Percentiles rank a stretch among this genome's conserved stretches.
These are phyloP conservation scores for Hyla sarda DNA, from an alignment of 2,113 vertebrate genomes.

Conservation along the genomic window DNA sequence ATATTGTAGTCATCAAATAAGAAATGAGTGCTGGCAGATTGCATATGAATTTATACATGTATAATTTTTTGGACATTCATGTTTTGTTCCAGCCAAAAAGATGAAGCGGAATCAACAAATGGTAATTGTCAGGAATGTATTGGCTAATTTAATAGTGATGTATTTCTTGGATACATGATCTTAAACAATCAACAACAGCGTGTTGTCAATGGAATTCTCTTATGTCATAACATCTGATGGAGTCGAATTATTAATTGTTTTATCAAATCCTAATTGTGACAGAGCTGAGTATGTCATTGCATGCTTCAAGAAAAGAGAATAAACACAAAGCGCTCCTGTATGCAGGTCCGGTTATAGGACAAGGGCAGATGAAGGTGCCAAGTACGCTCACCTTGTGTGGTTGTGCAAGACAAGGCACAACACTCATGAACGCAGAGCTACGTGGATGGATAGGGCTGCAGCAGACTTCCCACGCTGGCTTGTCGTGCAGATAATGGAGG, in stretches of 20 bases:
- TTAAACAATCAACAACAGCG: constrained; percentile 1
- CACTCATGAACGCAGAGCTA: too few relatives aligned
- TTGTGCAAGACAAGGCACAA: too few relatives aligned
- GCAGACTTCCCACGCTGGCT: too few relatives aligned
- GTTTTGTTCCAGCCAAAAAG: constrained; percentile 52
- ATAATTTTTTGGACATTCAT: constrained; percentile 65
- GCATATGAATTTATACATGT: constrained; percentile 71
- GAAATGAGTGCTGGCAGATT: constrained; percentile 76
- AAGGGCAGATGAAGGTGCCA: too few relatives aligned
- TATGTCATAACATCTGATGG: constrained; percentile 24
- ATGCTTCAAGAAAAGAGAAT: too few relatives aligned
- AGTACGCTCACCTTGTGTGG: too few relatives aligned
- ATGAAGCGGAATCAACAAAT: constrained; percentile 13
- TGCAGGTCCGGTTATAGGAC: too few relatives aligned
- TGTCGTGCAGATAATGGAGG: too few relatives aligned
- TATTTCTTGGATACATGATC: constrained; percentile 23
- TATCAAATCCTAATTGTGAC: neutral
- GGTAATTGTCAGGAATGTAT: neutral
- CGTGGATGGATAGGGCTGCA: too few relatives aligned
- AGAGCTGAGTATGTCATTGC: neutral
- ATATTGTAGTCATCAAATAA: constrained; percentile 67
- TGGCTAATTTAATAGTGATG: neutral
- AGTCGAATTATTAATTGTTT: neutral
- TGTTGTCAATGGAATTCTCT: neutral
- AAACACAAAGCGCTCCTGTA: too few relatives aligned